phyloP scores from a whole-genome alignment of 2,113 vertebrate species.

The Gavialis gangeticus region DNA sequence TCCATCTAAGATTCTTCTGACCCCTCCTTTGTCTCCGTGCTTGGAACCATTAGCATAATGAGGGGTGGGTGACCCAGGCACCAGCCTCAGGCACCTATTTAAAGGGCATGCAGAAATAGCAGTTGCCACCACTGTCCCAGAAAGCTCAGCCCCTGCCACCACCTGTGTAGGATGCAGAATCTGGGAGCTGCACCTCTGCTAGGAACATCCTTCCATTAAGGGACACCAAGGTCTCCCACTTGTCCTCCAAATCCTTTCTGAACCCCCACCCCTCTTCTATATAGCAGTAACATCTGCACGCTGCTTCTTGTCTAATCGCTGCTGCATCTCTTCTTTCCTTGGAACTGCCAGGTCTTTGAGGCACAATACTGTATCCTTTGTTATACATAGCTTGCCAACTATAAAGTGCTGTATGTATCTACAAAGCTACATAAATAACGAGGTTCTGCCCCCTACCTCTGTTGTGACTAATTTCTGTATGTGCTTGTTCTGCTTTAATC shows the following conservation, averaged over 20 bases:
- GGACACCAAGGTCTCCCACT: not conserved
- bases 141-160: too few species aligned
- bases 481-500: conserved; percentile 34
- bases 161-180: too few species aligned
- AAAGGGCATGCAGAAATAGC: too few species aligned
- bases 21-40: not conserved
- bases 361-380: not conserved
- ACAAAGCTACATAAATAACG: not conserved
- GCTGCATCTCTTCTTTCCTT: not conserved
- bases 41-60: too few species aligned
- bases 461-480: conserved; percentile 34
- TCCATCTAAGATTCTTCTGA: not conserved
- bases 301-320: not conserved
- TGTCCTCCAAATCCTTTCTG: not conserved
- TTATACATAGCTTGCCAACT: not conserved
- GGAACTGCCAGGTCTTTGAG: not conserved
- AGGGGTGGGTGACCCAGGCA: too few species aligned
- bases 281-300: not conserved
- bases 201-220: not conserved
- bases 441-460: not conserved
- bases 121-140: too few species aligned
- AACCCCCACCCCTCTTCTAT: not conserved
- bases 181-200: not conserved
- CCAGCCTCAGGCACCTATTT: too few species aligned
- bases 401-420: not conserved